Conservation (phyloP, 2,797 vertebrate genomes). For the Decapterus maruadsi region DNA sequence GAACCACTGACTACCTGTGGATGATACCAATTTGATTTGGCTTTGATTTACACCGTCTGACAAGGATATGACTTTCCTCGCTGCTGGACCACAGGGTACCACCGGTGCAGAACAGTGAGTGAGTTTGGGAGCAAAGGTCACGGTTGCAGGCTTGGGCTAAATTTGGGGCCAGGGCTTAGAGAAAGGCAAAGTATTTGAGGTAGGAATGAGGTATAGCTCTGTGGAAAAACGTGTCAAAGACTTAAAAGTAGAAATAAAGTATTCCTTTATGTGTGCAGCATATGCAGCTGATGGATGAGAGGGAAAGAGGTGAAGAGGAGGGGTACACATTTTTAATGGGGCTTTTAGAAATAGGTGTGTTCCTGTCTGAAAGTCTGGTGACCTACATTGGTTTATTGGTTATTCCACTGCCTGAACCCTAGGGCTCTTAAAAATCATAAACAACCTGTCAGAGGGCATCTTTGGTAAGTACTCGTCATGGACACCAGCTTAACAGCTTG, state of each 20-base stretch:
- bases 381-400: constrained; percentile 82
- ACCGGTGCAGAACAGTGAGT: constrained; percentile 6
- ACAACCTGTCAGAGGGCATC: constrained; percentile 61
- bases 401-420: constrained; percentile 59
- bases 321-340: constrained; percentile 33
- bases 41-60: background rate
- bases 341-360: constrained; percentile 63
- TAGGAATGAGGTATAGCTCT: constrained; percentile 19
- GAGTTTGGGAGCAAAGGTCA: constrained; percentile 38
- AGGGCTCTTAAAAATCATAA: constrained; percentile 57
- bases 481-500: constrained; percentile 57
- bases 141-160: constrained; percentile 38
- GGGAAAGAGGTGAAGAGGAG: constrained; percentile 28
- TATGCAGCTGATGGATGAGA: constrained; percentile 41
- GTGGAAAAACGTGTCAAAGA: constrained; percentile 45
- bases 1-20: background rate
- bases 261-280: constrained; percentile 37
- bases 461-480: constrained; percentile 44
- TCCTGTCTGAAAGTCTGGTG: constrained; percentile 68
- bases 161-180: constrained; percentile 40
- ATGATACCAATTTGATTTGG: background rate
- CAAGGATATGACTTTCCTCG: background rate
- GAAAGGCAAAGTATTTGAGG: constrained; percentile 43
- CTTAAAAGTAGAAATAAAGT: constrained; percentile 34
- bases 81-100: background rate